Percentiles rank a stretch among this genome's conserved stretches.
These are phyloP conservation scores for Pteruthius melanotis DNA, from an alignment of 2,113 vertebrate species.

Conservation along the genomic window DNA sequence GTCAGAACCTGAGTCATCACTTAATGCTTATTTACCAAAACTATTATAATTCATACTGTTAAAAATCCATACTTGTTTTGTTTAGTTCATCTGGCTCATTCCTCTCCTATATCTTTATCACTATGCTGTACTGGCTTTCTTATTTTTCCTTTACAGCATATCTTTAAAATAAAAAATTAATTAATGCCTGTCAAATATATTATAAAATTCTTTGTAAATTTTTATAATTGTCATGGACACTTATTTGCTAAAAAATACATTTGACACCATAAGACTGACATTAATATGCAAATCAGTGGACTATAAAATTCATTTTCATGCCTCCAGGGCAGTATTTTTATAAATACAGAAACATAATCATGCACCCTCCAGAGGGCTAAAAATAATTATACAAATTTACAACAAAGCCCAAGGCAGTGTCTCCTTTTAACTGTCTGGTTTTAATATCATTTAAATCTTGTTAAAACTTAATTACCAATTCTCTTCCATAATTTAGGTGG, in stretches of 20 bases:
- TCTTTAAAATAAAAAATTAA: neutral
- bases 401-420: constrained; percentile 81
- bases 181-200: neutral
- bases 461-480: constrained; percentile 84
- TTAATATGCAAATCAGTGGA: constrained; percentile 77
- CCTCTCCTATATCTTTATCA: neutral
- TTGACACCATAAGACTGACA: constrained; percentile 60
- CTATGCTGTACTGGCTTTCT: neutral
- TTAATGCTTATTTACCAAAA: neutral
- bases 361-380: constrained; percentile 77
- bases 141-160: neutral
- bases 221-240: constrained; percentile 54
- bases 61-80: neutral
- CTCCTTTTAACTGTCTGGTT: constrained; percentile 80
- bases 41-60: neutral
- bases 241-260: constrained; percentile 59
- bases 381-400: constrained; percentile 84
- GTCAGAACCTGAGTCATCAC: neutral
- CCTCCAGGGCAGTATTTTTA: constrained; percentile 80
- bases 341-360: constrained; percentile 84
- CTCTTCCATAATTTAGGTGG: constrained; percentile 80
- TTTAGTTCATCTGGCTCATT: neutral
- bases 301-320: constrained; percentile 76
- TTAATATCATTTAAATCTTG: constrained; percentile 83
- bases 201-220: constrained; percentile 20